phyloP scores from a whole-genome alignment of 2,797 vertebrate species.

The Phylloscopus collybita region DNA sequence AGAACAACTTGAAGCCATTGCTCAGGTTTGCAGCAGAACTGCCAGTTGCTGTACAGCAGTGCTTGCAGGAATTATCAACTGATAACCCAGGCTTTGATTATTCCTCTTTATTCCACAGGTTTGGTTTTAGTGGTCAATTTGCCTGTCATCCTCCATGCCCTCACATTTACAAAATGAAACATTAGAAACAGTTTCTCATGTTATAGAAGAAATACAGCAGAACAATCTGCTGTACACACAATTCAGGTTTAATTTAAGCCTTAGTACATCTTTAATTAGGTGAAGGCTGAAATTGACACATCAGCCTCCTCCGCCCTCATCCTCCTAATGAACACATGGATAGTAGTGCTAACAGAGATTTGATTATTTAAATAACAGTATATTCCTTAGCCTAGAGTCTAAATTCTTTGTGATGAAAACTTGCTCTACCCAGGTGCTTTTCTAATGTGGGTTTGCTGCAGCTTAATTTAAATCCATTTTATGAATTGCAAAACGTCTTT shows the following conservation, averaged over 20 bases:
- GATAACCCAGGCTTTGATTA: not conserved
- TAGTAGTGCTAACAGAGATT: not conserved
- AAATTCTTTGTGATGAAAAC: not conserved
- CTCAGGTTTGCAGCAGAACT: slow-evolving; percentile 51
- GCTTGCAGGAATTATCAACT: slow-evolving; percentile 9
- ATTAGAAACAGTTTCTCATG: slow-evolving; percentile 1
- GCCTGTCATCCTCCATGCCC: not conserved
- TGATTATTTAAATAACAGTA: not conserved
- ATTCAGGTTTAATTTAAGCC: slow-evolving; percentile 36
- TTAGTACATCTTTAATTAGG: slow-evolving; percentile 6
- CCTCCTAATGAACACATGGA: not conserved
- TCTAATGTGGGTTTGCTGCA: not conserved
- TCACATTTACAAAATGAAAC: not conserved
- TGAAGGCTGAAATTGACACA: not conserved
- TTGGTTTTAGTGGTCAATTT: slow-evolving; percentile 42
- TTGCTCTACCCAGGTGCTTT: not conserved
- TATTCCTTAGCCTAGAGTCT: not conserved
- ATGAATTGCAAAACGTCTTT: not conserved
- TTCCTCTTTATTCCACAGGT: not conserved
- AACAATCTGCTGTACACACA: not conserved
- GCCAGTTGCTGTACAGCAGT: not conserved
- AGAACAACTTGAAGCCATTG: slow-evolving; percentile 45
- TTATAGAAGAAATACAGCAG: not conserved
- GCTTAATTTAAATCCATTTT: not conserved
- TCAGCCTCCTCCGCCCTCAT: not conserved